These are phyloP conservation scores for Urocitellus parryii DNA, from an alignment of 2,113 vertebrate genomes.

Conservation along the genomic window DNA sequence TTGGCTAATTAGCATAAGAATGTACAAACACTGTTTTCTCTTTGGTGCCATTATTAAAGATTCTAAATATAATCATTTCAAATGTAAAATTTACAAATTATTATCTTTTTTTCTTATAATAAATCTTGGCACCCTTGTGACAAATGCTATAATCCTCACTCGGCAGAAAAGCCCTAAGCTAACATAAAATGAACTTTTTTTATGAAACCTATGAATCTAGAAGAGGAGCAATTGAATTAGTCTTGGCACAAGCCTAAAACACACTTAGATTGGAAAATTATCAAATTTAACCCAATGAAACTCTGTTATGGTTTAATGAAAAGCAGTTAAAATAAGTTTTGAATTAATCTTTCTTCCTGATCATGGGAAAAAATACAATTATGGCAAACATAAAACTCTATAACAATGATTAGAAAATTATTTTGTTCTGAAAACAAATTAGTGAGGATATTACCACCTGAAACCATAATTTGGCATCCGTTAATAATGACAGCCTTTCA, in stretches of 20 bases:
- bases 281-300: conserved; percentile 83
- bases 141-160: conserved; percentile 78
- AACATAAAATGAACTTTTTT: conserved; percentile 83
- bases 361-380: conserved; percentile 73
- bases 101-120: conserved; percentile 76
- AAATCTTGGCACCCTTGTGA: conserved; percentile 81
- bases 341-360: conserved; percentile 77
- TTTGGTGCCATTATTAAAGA: conserved; percentile 76
- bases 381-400: conserved; percentile 61
- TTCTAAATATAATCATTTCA: conserved; percentile 80
- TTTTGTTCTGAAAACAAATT: conserved; percentile 72
- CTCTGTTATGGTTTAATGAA: conserved; percentile 82
- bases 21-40: conserved; percentile 70
- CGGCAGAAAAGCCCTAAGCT: conserved; percentile 80
- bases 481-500: conserved; percentile 69
- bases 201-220: conserved; percentile 81
- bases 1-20: conserved; percentile 83
- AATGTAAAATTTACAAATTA: conserved; percentile 78
- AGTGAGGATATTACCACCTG: conserved; percentile 71
- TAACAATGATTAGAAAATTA: conserved; percentile 75
- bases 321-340: conserved; percentile 83
- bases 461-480: conserved; percentile 75
- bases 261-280: conserved; percentile 83
- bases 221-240: conserved; percentile 82
- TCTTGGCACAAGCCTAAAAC: conserved; percentile 80